These are phyloP conservation scores for Mesorhabditis spiculigera DNA, from an alignment of 2,888 invertebrate species.

Conservation along the genomic window DNA sequence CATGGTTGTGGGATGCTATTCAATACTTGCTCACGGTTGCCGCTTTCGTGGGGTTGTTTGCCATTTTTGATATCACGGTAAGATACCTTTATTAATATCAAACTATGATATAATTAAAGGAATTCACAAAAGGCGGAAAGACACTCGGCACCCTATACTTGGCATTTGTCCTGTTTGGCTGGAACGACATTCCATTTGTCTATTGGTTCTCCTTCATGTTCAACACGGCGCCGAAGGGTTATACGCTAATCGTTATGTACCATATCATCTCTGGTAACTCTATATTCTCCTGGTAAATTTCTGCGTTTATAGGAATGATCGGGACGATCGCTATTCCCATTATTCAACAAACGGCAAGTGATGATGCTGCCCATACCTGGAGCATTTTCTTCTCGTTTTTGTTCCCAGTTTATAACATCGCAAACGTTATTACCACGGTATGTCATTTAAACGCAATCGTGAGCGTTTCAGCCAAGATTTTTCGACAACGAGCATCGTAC, in stretches of 20 bases:
- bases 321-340: constrained; percentile 51
- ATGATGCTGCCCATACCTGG: constrained; percentile 22
- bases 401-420: constrained; percentile 32
- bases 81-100: background rate
- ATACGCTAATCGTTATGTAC: constrained; percentile 49
- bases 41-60: constrained; percentile 38
- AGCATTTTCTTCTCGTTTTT: constrained; percentile 28
- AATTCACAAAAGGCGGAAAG: constrained; percentile 24
- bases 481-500: constrained; percentile 14
- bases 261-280: constrained; percentile 36
- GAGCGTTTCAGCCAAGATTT: constrained; percentile 25
- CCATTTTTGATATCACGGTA: constrained; percentile 33
- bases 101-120: constrained; percentile 8
- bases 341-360: constrained; percentile 33
- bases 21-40: constrained; percentile 37
- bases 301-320: constrained; percentile 39
- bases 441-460: constrained; percentile 10
- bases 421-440: constrained; percentile 27
- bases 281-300: background rate
- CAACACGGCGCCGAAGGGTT: constrained; percentile 49
- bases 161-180: constrained; percentile 37
- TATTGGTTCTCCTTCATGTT: constrained; percentile 50
- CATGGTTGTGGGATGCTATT: constrained; percentile 45
- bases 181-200: constrained; percentile 47
- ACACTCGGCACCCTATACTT: constrained; percentile 27